Percentiles rank a stretch among this genome's conserved stretches.
phyloP scores from a whole-genome alignment of 2,888 invertebrate species.

The Hypercompe scribonia region DNA sequence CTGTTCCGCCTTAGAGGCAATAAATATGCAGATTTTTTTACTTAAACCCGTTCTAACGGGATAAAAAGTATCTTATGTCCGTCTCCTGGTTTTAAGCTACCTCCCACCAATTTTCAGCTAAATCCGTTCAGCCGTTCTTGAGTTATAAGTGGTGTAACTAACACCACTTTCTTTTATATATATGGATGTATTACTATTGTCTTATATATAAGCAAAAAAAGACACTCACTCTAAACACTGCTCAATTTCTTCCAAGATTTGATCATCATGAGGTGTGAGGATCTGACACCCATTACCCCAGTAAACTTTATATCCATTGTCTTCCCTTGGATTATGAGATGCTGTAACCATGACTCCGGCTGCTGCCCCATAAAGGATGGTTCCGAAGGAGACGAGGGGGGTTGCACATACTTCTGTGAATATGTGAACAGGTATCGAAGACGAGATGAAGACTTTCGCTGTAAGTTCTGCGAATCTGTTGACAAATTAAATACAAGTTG shows the following conservation, averaged over 20 bases:
- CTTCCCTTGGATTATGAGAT: conserved; percentile 97
- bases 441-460: conserved; percentile 92
- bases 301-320: conserved; percentile 99
- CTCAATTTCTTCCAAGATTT: conserved; percentile 92
- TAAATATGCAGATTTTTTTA: too few relatives aligned
- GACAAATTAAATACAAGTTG: background rate
- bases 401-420: conserved; percentile 95
- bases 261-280: conserved; percentile 95
- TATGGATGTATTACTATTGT: too few relatives aligned
- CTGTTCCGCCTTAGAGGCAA: too few relatives aligned
- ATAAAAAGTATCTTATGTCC: too few relatives aligned
- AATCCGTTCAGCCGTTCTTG: too few relatives aligned
- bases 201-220: too few relatives aligned
- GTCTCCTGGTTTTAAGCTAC: too few relatives aligned
- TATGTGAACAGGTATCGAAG: conserved; percentile 92
- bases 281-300: conserved; percentile 98
- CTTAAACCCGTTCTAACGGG: too few relatives aligned
- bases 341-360: conserved; percentile 98
- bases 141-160: too few relatives aligned
- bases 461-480: conserved; percentile 95
- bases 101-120: too few relatives aligned
- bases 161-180: too few relatives aligned
- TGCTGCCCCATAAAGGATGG: conserved; percentile 90
- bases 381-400: conserved; percentile 96
- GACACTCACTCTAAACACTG: conserved; percentile 88